Evolutionary conservation across 2,797 vertebrate species (phyloP), one percentile per base, ranked within the genome.

Genomic region (Eurystomus glaucurus): DNA sequence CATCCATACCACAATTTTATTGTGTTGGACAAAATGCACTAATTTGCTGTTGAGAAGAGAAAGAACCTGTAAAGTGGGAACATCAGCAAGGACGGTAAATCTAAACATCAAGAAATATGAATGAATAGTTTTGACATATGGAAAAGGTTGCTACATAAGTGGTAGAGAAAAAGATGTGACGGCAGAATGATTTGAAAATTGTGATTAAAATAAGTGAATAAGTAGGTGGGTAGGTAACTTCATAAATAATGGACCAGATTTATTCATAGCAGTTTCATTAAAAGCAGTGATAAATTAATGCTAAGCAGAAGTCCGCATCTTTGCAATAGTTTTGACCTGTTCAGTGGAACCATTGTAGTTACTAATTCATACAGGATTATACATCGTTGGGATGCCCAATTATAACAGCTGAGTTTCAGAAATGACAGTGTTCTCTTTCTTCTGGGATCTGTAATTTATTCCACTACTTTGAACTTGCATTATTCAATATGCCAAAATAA

Each of bases 321-420:
- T 93, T 76, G 70, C 69, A 97, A 85, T 81, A 93, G 52, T 80
- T 95, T 90, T 95, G 96, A 98, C 82, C 75, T 94, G 57, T 82
- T 88, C 72, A 35, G 76, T 71, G 96, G 84, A 97, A 93, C 93
- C 76, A 70, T 62, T 90, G 90, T 93, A 95, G 91, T 93, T 84
- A 94, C 93, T 97, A 97, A 96, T 97, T 96, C 66, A 87, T 71
- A 72, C 78, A 96, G 84, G 91, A 97, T 97, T 97, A 96, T 41
- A 85, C 85, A 93, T 96, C 97, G 98, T 93, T 96, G 94, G 93
- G 90, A 85, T 94, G 85, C 90, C 89, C 95, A 97, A 84, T 94
- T 90, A 92, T 80, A 96, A 88, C 85, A 94, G 94, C 83, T 89
- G 86, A 81, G 64, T 94, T 96, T 91, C 84, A 85, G 82, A 91